Base-by-base conservation (phyloP, 2,797 vertebrate genomes). In the Remorina albescens region DNA sequence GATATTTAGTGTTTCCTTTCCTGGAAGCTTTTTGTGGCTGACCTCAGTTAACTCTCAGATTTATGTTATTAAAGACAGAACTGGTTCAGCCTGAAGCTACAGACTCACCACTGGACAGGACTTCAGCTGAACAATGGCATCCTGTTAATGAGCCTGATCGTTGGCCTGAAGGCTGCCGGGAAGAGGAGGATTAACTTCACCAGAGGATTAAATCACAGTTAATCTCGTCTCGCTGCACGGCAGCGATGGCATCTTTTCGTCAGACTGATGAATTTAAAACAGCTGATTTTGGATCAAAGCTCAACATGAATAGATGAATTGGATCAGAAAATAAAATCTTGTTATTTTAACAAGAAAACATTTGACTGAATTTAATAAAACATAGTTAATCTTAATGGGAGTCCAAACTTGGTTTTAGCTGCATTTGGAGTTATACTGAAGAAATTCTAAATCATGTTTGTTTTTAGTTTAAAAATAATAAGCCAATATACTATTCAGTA, bases 61-160 rank as follows among this genome's bases (percentile, higher is more conserved):
- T 32, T 11, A 13, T 28, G 74, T 69, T 71, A 49, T 46, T 67
- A 63, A 44, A 63, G 77, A 85, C 82, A 81, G 83, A 89, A 83
- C 60, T 62, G 80, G 81, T 76, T 78, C 83, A 79, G 81, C 88
- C 85, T 1, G 68, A 15, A 84, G 89, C 84, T 16, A 39, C 64
- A 1, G 0, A 1, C 67, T 55, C 74, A 50, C 72, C 58, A 51
- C 41, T 16, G 62, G 75, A 86, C 86, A 80, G 81, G 71, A 5
- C 81, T 71, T 80, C 69, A 85, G 78, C 80, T 4, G 7, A 36
- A 18, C 30, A 0, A 63, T 12, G 70, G 74, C 85, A 87, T 89
- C 66, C 74, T 81, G 49, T 28, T 88, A 90, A 91, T 84, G 86
- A 90, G 79, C 21, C 70, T 4, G 50, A 77, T 85, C 47, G 26